These are phyloP conservation scores for Australoheros facetus DNA, from an alignment of 2,797 vertebrate species.

Conservation along the genomic window DNA sequence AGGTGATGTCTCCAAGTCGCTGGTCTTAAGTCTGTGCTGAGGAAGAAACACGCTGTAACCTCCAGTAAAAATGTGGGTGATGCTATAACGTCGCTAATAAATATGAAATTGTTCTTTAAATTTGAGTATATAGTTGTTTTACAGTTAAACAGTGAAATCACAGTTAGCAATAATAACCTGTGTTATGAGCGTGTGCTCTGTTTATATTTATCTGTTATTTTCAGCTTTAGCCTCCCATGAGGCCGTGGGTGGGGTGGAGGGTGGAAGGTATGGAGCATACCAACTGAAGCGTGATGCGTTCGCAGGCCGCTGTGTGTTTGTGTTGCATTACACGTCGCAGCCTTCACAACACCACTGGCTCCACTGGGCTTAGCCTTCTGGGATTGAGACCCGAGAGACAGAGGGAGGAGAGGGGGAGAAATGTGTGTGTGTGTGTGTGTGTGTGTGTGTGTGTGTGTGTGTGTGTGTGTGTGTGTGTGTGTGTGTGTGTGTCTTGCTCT, in stretches of 20 bases:
- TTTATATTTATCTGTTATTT: conserved; percentile 48
- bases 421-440: conserved; percentile 39
- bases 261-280: conserved; percentile 63
- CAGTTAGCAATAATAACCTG: conserved; percentile 12
- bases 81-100: no score
- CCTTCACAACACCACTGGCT: conserved; percentile 75
- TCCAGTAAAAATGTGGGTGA: no score
- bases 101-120: no score
- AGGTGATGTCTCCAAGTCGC: no score
- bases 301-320: conserved; percentile 68
- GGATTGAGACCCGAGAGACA: conserved; percentile 50
- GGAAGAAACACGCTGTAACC: no score
- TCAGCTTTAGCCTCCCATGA: conserved; percentile 37
- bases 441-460: conserved; percentile 35
- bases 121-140: no score
- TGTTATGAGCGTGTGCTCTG: conserved; percentile 28
- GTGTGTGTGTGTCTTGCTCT: conserved; percentile 31
- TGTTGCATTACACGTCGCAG: conserved; percentile 74
- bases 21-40: no score
- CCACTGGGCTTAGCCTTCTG: conserved; percentile 74
- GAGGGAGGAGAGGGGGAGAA: conserved; percentile 34
- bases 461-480: conserved; percentile 18
- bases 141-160: no score
- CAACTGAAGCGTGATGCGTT: conserved; percentile 70
- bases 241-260: conserved; percentile 39